These are phyloP conservation scores for Dromococcyx pavoninus DNA, from an alignment of 2,797 vertebrate genomes.

Conservation along the genomic window DNA sequence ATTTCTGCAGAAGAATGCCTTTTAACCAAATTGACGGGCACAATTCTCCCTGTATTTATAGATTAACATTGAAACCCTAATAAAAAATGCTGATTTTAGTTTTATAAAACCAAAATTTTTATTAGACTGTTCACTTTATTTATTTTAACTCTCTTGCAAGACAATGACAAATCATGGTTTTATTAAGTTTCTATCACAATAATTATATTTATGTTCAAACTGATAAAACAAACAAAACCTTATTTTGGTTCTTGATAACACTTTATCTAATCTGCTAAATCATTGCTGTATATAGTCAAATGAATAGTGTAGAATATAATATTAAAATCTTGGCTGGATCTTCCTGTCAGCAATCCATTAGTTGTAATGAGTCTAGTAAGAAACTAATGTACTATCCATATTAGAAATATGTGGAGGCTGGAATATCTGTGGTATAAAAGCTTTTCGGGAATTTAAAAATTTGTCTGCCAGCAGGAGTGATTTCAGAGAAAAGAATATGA, in stretches of 20 bases:
- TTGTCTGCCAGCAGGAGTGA: neutral
- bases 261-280: neutral
- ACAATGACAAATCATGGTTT: neutral
- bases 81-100: neutral
- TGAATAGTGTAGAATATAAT: neutral
- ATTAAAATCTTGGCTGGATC: neutral
- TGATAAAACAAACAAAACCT: neutral
- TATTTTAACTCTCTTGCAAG: neutral
- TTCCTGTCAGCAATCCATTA: neutral
- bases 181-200: accelerated
- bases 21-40: neutral
- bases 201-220: neutral
- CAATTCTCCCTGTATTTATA: neutral
- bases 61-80: neutral
- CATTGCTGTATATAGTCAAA: neutral
- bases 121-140: neutral
- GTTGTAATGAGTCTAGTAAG: neutral
- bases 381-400: neutral
- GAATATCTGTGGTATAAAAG: neutral
- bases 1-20: neutral
- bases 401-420: neutral
- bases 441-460: neutral
- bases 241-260: neutral
- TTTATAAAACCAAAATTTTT: neutral
- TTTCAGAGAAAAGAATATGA: neutral